phyloP scores from a whole-genome alignment of 2,113 vertebrate species.

The Lepisosteus osseus region DNA sequence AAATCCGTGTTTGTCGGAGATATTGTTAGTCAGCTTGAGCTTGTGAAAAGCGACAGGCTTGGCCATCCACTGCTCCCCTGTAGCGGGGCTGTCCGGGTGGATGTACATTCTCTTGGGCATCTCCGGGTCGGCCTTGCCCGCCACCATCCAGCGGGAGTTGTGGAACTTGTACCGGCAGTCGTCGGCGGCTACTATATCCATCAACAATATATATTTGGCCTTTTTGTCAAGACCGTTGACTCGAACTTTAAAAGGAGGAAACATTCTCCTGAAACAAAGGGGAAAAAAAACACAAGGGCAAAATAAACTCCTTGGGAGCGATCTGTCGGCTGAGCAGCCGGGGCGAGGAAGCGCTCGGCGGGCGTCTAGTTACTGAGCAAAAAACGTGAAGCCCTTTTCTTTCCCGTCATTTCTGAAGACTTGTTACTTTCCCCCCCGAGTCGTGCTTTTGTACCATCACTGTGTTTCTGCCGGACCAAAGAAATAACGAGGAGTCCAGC shows the following conservation, averaged over 20 bases:
- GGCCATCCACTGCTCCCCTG: slow-evolving; percentile 98
- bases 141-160: slow-evolving; percentile 98
- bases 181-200: slow-evolving; percentile 97
- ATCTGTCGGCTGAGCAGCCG: no score
- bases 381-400: no score
- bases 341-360: no score
- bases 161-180: slow-evolving; percentile 98
- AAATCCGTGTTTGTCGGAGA: slow-evolving; percentile 98
- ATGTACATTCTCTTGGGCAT: slow-evolving; percentile 99
- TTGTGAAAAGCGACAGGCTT: slow-evolving; percentile 97
- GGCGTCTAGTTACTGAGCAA: no score
- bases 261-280: slow-evolving; percentile 82
- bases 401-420: no score
- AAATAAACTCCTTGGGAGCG: no score
- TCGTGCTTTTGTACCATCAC: no score
- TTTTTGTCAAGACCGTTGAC: slow-evolving; percentile 97
- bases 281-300: slow-evolving; percentile 1
- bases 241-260: slow-evolving; percentile 95
- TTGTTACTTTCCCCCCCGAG: no score
- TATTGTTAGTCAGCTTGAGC: slow-evolving; percentile 97
- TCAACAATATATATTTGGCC: slow-evolving; percentile 94
- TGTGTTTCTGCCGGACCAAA: no score
- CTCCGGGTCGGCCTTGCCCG: slow-evolving; percentile 95
- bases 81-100: slow-evolving; percentile 95
- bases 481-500: no score